phyloP scores from a whole-genome alignment of 1,140 invertebrate genomes.

The Eumaeus atala region DNA sequence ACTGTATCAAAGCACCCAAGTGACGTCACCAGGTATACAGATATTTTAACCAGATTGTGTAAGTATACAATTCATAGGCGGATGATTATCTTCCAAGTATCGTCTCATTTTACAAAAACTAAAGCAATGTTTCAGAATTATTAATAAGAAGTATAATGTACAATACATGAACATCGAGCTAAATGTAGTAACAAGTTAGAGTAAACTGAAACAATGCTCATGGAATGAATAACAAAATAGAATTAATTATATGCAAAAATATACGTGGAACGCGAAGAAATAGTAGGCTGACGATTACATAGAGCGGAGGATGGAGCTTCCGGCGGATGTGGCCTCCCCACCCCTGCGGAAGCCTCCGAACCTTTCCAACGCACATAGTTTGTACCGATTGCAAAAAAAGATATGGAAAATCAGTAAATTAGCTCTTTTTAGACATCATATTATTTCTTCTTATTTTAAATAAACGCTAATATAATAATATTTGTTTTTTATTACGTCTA shows the following conservation, averaged over 20 bases:
- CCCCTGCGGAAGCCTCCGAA: conserved; percentile 41
- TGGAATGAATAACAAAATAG: conserved; percentile 1
- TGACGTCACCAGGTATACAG: no score
- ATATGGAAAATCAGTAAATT: conserved; percentile 32
- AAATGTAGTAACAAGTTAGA: neutral
- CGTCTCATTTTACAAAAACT: no score
- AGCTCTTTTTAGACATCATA: no score
- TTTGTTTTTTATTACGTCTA: no score
- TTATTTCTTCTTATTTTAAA: no score
- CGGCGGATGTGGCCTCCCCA: conserved; percentile 53
- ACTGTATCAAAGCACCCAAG: no score
- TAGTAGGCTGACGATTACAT: conserved; percentile 37
- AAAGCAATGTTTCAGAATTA: no score
- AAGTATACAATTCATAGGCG: no score
- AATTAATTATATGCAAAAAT: conserved; percentile 13
- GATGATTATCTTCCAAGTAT: no score
- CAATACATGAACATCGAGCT: neutral
- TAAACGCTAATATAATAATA: no score
- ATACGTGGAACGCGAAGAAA: conserved; percentile 30
- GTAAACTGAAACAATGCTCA: neutral
- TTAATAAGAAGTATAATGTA: neutral
- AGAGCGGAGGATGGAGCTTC: conserved; percentile 38
- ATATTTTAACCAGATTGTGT: no score
- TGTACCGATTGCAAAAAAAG: conserved; percentile 29
- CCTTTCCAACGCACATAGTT: conserved; percentile 37